Evolutionary conservation across 2,888 invertebrate genomes (phyloP).

Genomic region (Eupsilia transversa): DNA sequence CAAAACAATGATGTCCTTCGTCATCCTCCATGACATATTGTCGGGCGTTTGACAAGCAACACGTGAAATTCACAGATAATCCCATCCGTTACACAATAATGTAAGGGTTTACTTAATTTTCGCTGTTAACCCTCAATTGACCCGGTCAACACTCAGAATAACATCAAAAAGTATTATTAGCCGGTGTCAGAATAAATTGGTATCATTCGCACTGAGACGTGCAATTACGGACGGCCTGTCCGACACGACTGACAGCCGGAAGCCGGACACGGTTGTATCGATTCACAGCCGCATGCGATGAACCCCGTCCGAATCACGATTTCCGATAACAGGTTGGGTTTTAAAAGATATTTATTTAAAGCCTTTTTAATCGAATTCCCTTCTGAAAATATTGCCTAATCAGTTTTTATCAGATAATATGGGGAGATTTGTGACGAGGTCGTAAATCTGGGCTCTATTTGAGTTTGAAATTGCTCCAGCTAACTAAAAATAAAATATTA

Average conservation of each 20-base stretch:
- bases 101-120: not conserved
- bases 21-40: not conserved
- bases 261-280: slow-evolving; percentile 57
- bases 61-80: not conserved
- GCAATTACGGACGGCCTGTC: slow-evolving; percentile 56
- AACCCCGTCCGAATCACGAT: slow-evolving; percentile 56
- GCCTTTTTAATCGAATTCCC: not conserved
- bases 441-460: not conserved
- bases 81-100: not conserved
- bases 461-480: not conserved
- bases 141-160: slow-evolving; percentile 28
- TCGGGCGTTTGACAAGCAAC: not conserved
- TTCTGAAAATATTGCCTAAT: not conserved
- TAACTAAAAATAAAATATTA: not conserved
- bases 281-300: slow-evolving; percentile 59
- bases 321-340: slow-evolving; percentile 46
- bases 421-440: not conserved
- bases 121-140: slow-evolving; percentile 11
- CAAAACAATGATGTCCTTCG: too few relatives aligned
- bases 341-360: slow-evolving; percentile 12
- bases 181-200: slow-evolving; percentile 55
- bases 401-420: too few relatives aligned
- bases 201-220: slow-evolving; percentile 54
- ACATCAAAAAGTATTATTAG: slow-evolving; percentile 44
- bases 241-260: slow-evolving; percentile 53